A percentile compares a stretch with the other conserved stretches of the same genome.
Conservation (phyloP, 2,113 vertebrate genomes). For the Ia io region DNA sequence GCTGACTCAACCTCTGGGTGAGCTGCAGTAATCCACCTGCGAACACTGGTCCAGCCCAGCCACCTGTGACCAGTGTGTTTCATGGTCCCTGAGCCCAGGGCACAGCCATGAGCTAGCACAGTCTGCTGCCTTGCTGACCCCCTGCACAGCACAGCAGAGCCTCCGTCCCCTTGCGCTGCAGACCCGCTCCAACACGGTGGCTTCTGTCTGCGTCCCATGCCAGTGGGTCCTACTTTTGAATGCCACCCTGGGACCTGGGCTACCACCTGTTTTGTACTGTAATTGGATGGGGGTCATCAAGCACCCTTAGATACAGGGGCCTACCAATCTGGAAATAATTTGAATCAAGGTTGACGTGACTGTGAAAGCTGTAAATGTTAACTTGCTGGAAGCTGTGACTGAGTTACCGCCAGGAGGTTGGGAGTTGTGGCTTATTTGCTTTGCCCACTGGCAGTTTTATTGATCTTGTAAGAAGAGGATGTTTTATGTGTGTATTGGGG, state of each 20-base stretch:
- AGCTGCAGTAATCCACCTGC: not conserved
- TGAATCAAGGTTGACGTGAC: conserved; percentile 37
- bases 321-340: conserved; percentile 74
- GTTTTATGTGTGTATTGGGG: not conserved
- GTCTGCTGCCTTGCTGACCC: conserved; percentile 57
- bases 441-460: conserved; percentile 62
- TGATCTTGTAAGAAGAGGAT: not conserved
- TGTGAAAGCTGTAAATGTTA: conserved; percentile 71
- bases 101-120: not conserved
- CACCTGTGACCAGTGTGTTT: not conserved
- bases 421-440: conserved; percentile 43
- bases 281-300: conserved; percentile 78
- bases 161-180: conserved; percentile 9
- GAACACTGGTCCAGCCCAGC: not conserved
- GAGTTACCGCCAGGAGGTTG: not conserved
- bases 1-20: not conserved
- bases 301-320: conserved; percentile 71
- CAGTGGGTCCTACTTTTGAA: conserved; percentile 55
- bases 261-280: conserved; percentile 51
- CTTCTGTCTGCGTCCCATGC: not conserved
- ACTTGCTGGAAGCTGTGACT: conserved; percentile 63
- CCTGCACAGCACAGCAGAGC: conserved; percentile 25
- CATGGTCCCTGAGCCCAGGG: not conserved
- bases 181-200: not conserved
- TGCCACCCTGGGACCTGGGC: conserved; percentile 53